Conservation (phyloP, 2,888 invertebrate genomes). For the Allygus modestus region DNA sequence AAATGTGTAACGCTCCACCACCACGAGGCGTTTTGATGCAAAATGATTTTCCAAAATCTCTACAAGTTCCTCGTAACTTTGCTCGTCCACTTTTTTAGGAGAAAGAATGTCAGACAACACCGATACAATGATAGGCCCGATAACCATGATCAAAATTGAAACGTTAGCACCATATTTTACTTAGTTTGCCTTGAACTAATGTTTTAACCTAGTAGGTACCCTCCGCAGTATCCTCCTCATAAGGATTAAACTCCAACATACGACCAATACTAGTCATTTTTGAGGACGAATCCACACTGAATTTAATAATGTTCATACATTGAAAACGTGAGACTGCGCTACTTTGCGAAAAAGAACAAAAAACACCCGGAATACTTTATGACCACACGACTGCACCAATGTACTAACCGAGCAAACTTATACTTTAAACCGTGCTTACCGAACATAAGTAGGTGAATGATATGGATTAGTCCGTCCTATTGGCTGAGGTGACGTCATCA, state of each 20-base stretch:
- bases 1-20: not conserved
- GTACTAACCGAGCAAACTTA: too few relatives aligned
- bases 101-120: not conserved
- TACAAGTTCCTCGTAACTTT: not conserved
- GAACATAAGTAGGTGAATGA: too few relatives aligned
- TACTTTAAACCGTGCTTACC: too few relatives aligned
- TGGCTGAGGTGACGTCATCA: too few relatives aligned
- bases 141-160: not conserved
- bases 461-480: too few relatives aligned
- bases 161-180: not conserved
- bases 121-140: not conserved
- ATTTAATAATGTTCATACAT: too few relatives aligned
- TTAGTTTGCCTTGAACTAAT: not conserved
- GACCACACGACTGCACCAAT: too few relatives aligned
- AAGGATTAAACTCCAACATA: not conserved
- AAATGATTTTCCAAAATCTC: not conserved
- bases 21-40: not conserved
- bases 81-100: not conserved
- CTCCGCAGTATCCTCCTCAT: not conserved
- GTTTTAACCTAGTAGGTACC: not conserved
- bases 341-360: too few relatives aligned
- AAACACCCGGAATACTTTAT: too few relatives aligned
- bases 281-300: too few relatives aligned
- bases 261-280: too few relatives aligned
- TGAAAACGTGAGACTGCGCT: too few relatives aligned